phyloP scores from a whole-genome alignment of 2,797 vertebrate species.

The Nyctalus aviator region DNA sequence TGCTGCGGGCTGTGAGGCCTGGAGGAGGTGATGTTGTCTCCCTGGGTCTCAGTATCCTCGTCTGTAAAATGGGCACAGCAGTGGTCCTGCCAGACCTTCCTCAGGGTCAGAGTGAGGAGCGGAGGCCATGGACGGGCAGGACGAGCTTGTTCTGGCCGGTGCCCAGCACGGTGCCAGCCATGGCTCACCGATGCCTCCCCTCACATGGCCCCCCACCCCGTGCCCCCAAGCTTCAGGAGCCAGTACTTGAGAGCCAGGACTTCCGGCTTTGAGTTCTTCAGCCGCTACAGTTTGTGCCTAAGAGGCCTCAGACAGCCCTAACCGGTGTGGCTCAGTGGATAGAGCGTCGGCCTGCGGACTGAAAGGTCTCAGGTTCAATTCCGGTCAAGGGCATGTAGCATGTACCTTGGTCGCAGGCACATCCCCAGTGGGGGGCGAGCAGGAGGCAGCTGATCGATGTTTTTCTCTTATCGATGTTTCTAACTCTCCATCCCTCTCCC shows the following conservation, averaged over 20 bases:
- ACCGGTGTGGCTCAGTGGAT: too few relatives aligned
- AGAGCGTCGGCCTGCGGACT: too few relatives aligned
- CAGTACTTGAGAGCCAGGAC: not conserved
- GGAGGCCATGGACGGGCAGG: accelerated
- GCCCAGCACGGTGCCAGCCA: not conserved
- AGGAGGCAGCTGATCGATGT: too few relatives aligned
- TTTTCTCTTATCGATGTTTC: too few relatives aligned
- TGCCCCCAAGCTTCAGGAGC: not conserved
- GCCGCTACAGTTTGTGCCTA: not conserved
- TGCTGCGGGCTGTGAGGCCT: not conserved
- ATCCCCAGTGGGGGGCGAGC: too few relatives aligned
- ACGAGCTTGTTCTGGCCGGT: not conserved
- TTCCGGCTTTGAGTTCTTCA: not conserved
- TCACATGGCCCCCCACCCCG: not conserved
- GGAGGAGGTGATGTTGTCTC: not conserved
- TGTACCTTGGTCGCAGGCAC: too few relatives aligned
- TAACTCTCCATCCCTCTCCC: too few relatives aligned
- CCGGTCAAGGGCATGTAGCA: too few relatives aligned
- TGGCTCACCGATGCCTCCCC: not conserved
- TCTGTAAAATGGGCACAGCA: not conserved
- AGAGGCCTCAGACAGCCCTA: not conserved
- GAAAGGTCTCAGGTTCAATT: too few relatives aligned
- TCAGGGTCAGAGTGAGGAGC: not conserved
- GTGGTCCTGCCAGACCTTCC: not conserved
- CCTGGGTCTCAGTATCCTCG: not conserved